Percentiles rank a stretch among this genome's conserved stretches.
phyloP scores from a whole-genome alignment of 2,113 vertebrate genomes.

The Axis porcinus region DNA sequence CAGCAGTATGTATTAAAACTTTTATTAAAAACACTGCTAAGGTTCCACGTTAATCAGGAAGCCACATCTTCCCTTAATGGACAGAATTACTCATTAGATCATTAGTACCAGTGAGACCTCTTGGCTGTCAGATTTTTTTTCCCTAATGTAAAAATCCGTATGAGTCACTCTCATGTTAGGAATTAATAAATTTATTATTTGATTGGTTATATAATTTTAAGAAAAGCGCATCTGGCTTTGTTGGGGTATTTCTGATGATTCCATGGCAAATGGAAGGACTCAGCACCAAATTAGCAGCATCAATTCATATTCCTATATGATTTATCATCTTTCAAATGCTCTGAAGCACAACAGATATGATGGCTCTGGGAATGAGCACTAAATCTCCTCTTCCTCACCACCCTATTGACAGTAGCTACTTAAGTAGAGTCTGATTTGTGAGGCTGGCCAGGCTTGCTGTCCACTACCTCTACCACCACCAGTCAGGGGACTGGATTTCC shows the following conservation, averaged over 20 bases:
- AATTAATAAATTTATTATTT: conserved; percentile 75
- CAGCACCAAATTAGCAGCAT: conserved; percentile 65
- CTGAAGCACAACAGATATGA: conserved; percentile 63
- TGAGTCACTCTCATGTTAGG: conserved; percentile 80
- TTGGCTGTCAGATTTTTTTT: conserved; percentile 64
- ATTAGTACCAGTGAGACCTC: conserved; percentile 76
- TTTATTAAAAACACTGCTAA: conserved; percentile 79
- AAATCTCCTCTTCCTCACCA: conserved; percentile 48
- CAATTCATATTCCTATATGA: conserved; percentile 67
- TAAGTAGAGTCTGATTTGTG: conserved; percentile 72
- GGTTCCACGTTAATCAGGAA: conserved; percentile 75
- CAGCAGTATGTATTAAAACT: conserved; percentile 73
- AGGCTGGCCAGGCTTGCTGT: conserved; percentile 1
- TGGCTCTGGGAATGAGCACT: conserved; percentile 56
- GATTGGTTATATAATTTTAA: conserved; percentile 75
- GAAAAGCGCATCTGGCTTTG: conserved; percentile 73
- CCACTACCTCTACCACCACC: background rate
- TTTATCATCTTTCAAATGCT: conserved; percentile 71
- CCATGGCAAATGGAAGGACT: conserved; percentile 63
- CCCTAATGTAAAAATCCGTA: conserved; percentile 67
- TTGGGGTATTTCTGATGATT: conserved; percentile 64
- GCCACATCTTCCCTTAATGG: conserved; percentile 79
- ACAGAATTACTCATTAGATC: conserved; percentile 80
- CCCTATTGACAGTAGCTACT: conserved; percentile 53
- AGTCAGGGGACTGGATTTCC: background rate